phyloP scores from a whole-genome alignment of 1,140 invertebrate species.

The Hycleus phaleratus region DNA sequence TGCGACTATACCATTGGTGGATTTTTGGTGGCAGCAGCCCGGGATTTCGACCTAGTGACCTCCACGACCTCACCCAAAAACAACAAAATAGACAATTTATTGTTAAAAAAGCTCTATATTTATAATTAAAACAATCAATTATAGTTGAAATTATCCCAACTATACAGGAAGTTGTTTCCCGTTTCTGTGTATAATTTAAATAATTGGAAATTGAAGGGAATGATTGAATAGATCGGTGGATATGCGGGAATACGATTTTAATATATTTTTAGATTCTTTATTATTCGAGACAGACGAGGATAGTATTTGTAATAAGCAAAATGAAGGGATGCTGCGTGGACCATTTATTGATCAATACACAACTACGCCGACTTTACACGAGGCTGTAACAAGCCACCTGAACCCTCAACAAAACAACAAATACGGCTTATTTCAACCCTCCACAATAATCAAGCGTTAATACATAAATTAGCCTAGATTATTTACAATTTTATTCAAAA shows the following conservation, averaged over 20 bases:
- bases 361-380: constrained; percentile 4
- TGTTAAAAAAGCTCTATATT: not conserved
- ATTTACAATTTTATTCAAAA: no score
- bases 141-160: no score
- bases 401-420: constrained; percentile 1
- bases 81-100: not conserved
- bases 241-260: no score
- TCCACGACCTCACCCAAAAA: constrained; percentile 35
- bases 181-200: no score
- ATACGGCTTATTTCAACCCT: constrained; percentile 14
- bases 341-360: constrained; percentile 17
- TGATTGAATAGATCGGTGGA: no score
- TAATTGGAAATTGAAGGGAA: no score
- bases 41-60: constrained; percentile 42
- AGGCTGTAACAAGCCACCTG: constrained; percentile 9
- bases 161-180: no score
- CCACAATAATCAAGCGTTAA: constrained; percentile 4
- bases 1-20: constrained; percentile 27
- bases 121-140: no score
- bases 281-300: no score
- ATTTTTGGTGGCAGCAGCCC: constrained; percentile 26
- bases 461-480: constrained; percentile 3
- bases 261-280: no score
- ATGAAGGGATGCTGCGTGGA: constrained; percentile 12
- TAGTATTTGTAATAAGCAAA: no score